Conservation (phyloP, 2,113 vertebrate genomes). For the Barbus barbus region DNA sequence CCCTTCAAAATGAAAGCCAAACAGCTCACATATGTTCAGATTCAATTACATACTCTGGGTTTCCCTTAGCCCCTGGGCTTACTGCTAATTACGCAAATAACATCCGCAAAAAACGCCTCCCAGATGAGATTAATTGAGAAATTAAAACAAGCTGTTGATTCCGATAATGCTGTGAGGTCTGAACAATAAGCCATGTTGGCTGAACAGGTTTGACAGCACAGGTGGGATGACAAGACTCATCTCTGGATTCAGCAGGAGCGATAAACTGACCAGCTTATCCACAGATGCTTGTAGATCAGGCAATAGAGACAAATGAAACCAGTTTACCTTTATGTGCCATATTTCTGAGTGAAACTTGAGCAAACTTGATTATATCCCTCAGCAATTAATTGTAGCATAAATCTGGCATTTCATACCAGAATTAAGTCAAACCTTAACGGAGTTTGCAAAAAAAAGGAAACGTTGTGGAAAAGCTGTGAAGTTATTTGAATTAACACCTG, state of each 20-base stretch:
- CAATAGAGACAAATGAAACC: constrained; percentile 75
- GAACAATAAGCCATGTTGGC: constrained; percentile 72
- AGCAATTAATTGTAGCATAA: too few species aligned
- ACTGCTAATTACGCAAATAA: constrained; percentile 81
- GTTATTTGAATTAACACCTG: too few species aligned
- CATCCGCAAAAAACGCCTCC: constrained; percentile 66
- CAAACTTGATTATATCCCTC: too few species aligned
- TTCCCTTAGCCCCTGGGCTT: constrained; percentile 60
- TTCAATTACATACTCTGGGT: constrained; percentile 69
- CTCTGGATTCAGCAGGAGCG: constrained; percentile 77
- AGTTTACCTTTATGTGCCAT: constrained; percentile 39
- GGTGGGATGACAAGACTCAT: constrained; percentile 75
- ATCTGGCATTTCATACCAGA: too few species aligned
- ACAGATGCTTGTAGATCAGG: constrained; percentile 77
- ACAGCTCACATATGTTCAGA: constrained; percentile 73
- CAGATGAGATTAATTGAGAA: constrained; percentile 66
- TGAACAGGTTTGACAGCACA: constrained; percentile 75
- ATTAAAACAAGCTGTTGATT: constrained; percentile 73
- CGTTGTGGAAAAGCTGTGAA: too few species aligned
- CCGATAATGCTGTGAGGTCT: constrained; percentile 72
- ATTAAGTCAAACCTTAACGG: too few species aligned
- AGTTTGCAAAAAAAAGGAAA: too few species aligned
- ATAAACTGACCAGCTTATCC: constrained; percentile 74
- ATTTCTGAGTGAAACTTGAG: not conserved
- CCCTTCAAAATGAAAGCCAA: constrained; percentile 71